phyloP scores from a whole-genome alignment of 1,140 invertebrate species.

The Cheumatopsyche charites region DNA sequence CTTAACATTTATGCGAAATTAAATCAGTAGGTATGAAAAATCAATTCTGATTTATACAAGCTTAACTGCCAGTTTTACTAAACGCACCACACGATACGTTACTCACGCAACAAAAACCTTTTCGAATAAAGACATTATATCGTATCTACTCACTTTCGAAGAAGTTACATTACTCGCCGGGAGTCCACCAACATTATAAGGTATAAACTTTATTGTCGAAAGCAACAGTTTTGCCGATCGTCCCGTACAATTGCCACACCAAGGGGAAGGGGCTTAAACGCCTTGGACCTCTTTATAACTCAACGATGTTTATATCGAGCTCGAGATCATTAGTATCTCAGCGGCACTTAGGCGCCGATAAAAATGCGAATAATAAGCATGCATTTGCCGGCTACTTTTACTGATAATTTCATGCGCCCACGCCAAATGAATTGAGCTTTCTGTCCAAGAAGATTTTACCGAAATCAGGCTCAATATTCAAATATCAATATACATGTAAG shows the following conservation, averaged over 20 bases:
- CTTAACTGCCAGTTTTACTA: too few species aligned
- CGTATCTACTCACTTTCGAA: too few species aligned
- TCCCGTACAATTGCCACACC: background rate
- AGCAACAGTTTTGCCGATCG: background rate
- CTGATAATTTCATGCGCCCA: constrained; percentile 23
- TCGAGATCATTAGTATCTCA: constrained; percentile 9
- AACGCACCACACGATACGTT: too few species aligned
- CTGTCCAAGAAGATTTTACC: too few species aligned
- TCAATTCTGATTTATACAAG: too few species aligned
- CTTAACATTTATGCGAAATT: too few species aligned
- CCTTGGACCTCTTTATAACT: constrained; percentile 10
- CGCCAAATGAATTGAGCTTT: background rate
- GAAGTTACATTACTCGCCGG: too few species aligned
- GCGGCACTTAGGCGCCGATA: constrained; percentile 12
- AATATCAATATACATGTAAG: too few species aligned
- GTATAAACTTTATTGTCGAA: background rate
- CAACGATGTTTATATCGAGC: background rate
- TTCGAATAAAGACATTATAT: too few species aligned
- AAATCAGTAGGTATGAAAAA: too few species aligned
- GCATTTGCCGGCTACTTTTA: constrained; percentile 26
- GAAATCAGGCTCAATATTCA: background rate
- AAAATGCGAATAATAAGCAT: constrained; percentile 17
- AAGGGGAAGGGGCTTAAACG: background rate
- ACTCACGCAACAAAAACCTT: too few species aligned
- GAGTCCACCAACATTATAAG: too few species aligned